Base-by-base conservation (phyloP, 2,888 invertebrate species). In the Notodonta dromedarius region DNA sequence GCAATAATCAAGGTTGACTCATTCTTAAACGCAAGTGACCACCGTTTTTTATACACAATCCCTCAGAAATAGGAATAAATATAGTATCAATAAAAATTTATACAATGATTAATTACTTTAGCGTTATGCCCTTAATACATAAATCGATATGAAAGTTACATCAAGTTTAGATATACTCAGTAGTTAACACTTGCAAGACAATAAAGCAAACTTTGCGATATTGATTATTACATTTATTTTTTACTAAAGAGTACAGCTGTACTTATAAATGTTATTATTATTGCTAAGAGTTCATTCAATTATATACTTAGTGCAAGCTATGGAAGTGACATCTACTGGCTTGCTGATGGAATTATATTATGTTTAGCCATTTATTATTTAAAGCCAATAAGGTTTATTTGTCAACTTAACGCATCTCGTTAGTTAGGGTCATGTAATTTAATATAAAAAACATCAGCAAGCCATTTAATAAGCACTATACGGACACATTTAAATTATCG, bases 221-320 rank as follows among this genome's bases (percentile, higher is more conserved):
- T 73, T 63, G 48, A 50, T 52, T 59, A 60, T 71, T 65, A 67
- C n/a, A n/a, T n/a, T n/a, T n/a, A n/a, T n/a, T 51, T 58, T 66
- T 69, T 53, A 60, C 66, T 67, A 69, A 76, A 74, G 71, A 80
- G 71, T 79, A 83, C 80, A 83, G 70, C 71, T 70, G 73, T 78
- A 75, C 52, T 14, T n/a, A 2, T n/a, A 1, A 51, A 14, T 73
- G 60, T 62, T 48, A 58, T 68, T 68, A 76, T 86, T 87, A 87
- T 85, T 87, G 85, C 86, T 88, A 88, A 79, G 57, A 77, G 66
- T 78, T 79, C 66, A 79, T 84, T 83, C 87, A 78, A 85, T 85
- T 81, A 72, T 77, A 86, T 81, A n/a, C n/a, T n/a, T n/a, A 86
- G 90, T 90, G 90, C 90, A 90, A 89, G 89, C 89, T 90, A 90